phyloP scores from a whole-genome alignment of 2,113 vertebrate species.

The Cygnus buccinator region DNA sequence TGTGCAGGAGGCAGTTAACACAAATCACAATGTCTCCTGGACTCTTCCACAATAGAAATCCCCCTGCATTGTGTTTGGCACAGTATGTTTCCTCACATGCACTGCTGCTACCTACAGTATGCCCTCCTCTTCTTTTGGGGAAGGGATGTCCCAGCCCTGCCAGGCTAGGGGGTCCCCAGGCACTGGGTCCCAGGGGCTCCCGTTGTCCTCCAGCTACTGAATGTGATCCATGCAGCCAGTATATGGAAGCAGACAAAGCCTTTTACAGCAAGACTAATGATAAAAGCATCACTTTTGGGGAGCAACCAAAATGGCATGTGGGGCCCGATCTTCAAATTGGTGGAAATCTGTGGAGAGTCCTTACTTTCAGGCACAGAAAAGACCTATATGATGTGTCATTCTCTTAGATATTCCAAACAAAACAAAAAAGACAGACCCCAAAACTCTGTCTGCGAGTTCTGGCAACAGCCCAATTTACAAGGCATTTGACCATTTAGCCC shows the following conservation, averaged over 20 bases:
- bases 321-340: background rate
- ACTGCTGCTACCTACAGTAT: rapidly evolving
- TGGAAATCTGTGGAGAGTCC: background rate
- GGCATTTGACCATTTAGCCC: constrained; percentile 7
- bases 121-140: background rate
- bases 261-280: background rate
- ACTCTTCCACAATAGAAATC: background rate
- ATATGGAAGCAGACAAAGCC: background rate
- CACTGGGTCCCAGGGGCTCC: background rate
- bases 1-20: background rate
- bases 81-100: rapidly evolving
- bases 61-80: background rate
- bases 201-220: background rate
- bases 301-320: background rate
- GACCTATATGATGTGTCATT: background rate
- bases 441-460: background rate
- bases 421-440: background rate
- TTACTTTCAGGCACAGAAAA: background rate
- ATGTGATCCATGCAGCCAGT: background rate
- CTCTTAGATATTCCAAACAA: background rate
- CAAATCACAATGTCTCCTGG: background rate
- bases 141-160: background rate
- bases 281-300: background rate
- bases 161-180: background rate
- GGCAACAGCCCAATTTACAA: background rate